Evolutionary conservation across 2,113 vertebrate genomes (phyloP).

Genomic region (Callithrix jacchus): DNA sequence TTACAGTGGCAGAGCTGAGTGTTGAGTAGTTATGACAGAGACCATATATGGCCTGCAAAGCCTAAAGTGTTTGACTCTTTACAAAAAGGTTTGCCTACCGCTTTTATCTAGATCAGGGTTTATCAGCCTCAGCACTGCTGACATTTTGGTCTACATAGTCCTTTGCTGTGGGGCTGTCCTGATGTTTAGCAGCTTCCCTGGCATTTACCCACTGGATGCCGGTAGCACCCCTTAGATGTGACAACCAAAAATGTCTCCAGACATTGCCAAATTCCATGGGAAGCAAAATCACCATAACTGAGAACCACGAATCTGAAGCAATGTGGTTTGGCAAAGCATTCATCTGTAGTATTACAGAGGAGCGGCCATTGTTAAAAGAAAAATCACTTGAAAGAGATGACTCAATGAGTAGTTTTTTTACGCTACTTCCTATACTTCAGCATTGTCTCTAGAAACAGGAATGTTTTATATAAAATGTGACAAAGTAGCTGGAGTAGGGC

Average conservation of each 20-base stretch:
- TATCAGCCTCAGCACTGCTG: not conserved
- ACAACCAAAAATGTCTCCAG: not conserved
- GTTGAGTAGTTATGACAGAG: not conserved
- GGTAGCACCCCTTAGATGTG: not conserved
- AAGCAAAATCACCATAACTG: not conserved
- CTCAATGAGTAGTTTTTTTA: not conserved
- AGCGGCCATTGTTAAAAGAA: not conserved
- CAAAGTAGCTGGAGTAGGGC: not conserved
- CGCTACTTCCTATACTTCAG: not conserved
- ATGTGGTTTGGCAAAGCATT: not conserved
- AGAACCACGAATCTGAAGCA: not conserved
- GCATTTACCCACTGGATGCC: not conserved
- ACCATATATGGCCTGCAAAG: not conserved
- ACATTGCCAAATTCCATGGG: not conserved
- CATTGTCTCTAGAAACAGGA: not conserved
- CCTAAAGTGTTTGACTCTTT: not conserved
- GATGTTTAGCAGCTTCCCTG: not conserved
- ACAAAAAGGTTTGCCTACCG: not conserved
- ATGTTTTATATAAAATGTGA: not conserved
- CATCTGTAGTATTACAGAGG: not conserved
- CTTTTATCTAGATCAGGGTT: not conserved
- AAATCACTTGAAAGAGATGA: not conserved
- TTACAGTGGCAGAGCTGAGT: not conserved
- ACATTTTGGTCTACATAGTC: not conserved
- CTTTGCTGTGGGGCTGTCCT: not conserved